These are phyloP conservation scores for Synodontis membranacea DNA, from an alignment of 2,113 vertebrate genomes.

Conservation along the genomic window DNA sequence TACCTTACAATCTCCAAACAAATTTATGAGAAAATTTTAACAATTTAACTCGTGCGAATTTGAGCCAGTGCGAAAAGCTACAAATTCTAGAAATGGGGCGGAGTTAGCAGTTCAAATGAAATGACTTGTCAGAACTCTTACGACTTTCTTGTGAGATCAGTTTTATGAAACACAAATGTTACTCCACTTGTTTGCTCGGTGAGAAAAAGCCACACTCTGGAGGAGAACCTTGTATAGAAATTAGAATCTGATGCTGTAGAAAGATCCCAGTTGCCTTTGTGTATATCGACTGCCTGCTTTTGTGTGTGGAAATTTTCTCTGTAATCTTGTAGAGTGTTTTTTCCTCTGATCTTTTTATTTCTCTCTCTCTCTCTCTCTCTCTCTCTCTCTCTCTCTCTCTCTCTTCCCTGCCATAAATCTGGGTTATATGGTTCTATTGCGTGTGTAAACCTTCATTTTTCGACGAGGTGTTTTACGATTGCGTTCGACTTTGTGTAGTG, in stretches of 20 bases:
- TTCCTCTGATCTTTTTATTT: slow-evolving; percentile 53
- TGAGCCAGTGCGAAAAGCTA: background rate
- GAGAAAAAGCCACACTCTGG: slow-evolving; percentile 78
- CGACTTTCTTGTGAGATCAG: background rate
- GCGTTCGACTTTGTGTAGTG: slow-evolving; percentile 99
- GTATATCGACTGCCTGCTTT: slow-evolving; percentile 99
- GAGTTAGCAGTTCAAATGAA: background rate
- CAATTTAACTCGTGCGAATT: background rate
- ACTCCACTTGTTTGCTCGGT: background rate
- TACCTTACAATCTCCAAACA: background rate
- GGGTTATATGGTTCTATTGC: slow-evolving; percentile 87
- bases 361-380: background rate
- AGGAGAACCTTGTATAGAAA: slow-evolving; percentile 95
- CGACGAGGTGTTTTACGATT: slow-evolving; percentile 96
- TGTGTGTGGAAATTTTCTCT: slow-evolving; percentile 91
- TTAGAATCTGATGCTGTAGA: slow-evolving; percentile 98
- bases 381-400: background rate
- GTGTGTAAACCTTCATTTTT: slow-evolving; percentile 97
- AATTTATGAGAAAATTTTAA: background rate
- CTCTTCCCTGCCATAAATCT: slow-evolving; percentile 84
- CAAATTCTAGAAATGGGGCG: background rate
- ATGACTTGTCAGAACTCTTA: background rate
- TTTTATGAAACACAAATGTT: background rate
- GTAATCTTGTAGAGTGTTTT: slow-evolving; percentile 96
- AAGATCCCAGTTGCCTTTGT: slow-evolving; percentile 99